Base-by-base conservation (phyloP, 2,113 vertebrate species). In the Lagopus muta region DNA sequence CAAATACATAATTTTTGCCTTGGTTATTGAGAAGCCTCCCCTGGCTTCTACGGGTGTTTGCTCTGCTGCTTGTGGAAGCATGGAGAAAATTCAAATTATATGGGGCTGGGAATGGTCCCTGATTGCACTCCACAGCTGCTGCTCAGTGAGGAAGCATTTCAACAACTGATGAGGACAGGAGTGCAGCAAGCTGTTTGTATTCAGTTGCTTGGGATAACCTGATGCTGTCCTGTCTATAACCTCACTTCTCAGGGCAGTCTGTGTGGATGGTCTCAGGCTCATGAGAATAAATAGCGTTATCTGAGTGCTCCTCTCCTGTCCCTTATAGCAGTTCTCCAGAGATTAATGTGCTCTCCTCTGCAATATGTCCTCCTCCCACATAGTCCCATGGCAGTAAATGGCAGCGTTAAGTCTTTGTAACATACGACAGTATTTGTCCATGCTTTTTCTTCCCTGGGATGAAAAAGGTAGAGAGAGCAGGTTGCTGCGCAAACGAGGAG, bases 1-100 rank as follows among this genome's bases (percentile, higher is more conserved):
- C 8, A 34, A n/a, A 78, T 14, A 27, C 1, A 2, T 0, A 15
- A 2, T 79, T 81, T 57, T 64, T 45, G 18, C 17, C 47, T 24
- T 81, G 38, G 22, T 40, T 72, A 24, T 30, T 1, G 10, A 67
- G 72, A 18, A 1, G 7, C 12, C 74, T 55, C 20, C 17, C 8
- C 13, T 42, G 48, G 10, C 22, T 79, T 13, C 42, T 62, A 30
- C 3, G 42, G 36, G 8, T 47, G 81, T 93, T 45, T 18, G 61
- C 25, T 18, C 28, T 32, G 30, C 54, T n/a, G 16, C 10, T 8
- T 38, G 50, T 40, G 1, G 1, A 24, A 54, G 13, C 62, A 19
- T 13, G 58, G 4, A 15, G 24, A 48, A 69, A 64, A 8, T 18
- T 28, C 47, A 30, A 20, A 3, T 1, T 8, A 2, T 1, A 4